Evolutionary conservation across 2,888 invertebrate species (phyloP).

Genomic region (Hoplodrina ambigua): DNA sequence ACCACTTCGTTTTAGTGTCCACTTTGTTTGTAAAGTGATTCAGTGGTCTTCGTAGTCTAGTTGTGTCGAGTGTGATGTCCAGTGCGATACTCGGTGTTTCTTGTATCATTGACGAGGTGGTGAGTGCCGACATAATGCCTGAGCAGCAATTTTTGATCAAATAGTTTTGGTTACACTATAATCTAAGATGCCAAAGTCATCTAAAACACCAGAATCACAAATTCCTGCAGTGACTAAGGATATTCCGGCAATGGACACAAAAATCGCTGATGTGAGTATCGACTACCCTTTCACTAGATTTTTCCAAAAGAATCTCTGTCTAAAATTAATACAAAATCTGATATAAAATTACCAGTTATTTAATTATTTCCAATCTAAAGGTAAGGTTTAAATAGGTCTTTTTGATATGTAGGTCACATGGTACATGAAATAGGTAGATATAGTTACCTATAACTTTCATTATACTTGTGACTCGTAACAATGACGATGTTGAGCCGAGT

Average conservation of each 20-base stretch:
- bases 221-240: conserved; percentile 78
- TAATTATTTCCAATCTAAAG: conserved; percentile 7
- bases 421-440: conserved; percentile 30
- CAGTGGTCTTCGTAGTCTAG: conserved; percentile 51
- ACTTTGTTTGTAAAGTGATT: conserved; percentile 37
- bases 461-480: conserved; percentile 37
- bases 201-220: conserved; percentile 70
- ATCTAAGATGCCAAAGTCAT: conserved; percentile 74
- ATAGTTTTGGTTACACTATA: conserved; percentile 66
- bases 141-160: conserved; percentile 67
- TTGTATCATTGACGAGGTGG: conserved; percentile 70
- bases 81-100: conserved; percentile 71
- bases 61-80: conserved; percentile 74
- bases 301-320: not conserved
- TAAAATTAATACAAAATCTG: conserved; percentile 14
- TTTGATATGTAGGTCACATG: conserved; percentile 60
- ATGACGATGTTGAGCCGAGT: conserved; percentile 45
- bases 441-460: conserved; percentile 14
- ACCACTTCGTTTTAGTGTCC: conserved; percentile 39
- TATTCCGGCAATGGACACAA: conserved; percentile 79
- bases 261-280: conserved; percentile 82
- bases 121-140: conserved; percentile 72
- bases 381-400: conserved; percentile 24
- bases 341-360: not conserved
- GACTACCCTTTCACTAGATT: conserved; percentile 22